These are phyloP conservation scores for Morpho helenor DNA, from an alignment of 2,888 invertebrate species.

Conservation along the genomic window DNA sequence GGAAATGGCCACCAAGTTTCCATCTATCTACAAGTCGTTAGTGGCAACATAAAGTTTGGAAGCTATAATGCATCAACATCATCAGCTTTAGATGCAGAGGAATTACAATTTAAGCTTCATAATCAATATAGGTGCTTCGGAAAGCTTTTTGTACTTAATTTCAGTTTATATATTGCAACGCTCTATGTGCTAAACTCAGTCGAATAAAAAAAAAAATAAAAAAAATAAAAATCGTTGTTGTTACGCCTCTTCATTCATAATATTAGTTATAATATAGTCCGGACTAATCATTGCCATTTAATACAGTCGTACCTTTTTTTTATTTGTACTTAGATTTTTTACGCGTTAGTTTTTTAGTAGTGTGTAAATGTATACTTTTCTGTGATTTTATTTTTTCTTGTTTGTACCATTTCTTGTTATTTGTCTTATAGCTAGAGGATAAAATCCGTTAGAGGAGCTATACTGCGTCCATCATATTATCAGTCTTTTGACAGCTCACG, in stretches of 20 bases:
- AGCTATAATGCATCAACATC: too few species aligned
- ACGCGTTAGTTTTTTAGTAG: conserved; percentile 38
- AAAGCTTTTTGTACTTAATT: too few species aligned
- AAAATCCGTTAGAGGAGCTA: conserved; percentile 63
- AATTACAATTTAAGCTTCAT: too few species aligned
- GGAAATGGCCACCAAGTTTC: too few species aligned
- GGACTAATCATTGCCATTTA: conserved; percentile 69
- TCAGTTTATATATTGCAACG: background rate
- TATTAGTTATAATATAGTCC: conserved; percentile 32
- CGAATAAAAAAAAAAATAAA: conserved; percentile 5
- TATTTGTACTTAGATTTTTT: conserved; percentile 36
- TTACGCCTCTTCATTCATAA: conserved; percentile 15
- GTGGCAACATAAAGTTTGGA: too few species aligned
- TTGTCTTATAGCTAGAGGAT: conserved; percentile 53
- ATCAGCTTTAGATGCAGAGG: too few species aligned
- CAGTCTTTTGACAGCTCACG: too few species aligned
- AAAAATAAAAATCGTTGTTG: conserved; percentile 7
- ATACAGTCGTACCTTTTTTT: conserved; percentile 54
- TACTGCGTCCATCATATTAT: too few species aligned
- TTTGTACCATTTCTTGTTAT: conserved; percentile 42
- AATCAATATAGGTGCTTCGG: too few species aligned
- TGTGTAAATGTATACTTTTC: conserved; percentile 61
- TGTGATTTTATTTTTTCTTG: conserved; percentile 64
- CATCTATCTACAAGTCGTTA: too few species aligned
- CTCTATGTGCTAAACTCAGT: conserved; percentile 1